Conservation (phyloP, 2,888 invertebrate genomes). For the Pristionchus maxplancki region DNA sequence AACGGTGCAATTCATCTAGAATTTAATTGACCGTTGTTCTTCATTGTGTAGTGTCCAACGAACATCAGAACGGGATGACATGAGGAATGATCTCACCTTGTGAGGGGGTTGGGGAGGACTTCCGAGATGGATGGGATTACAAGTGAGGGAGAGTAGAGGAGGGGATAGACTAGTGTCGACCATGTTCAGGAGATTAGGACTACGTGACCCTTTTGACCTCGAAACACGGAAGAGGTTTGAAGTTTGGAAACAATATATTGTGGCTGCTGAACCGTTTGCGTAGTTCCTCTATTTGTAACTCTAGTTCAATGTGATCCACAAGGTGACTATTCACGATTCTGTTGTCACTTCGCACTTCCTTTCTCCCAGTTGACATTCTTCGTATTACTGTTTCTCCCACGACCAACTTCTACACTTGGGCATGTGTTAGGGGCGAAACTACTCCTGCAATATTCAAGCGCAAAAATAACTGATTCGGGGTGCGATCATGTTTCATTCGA, state of each 20-base stretch:
- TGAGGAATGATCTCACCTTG: background rate
- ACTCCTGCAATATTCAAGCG: background rate
- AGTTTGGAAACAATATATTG: background rate
- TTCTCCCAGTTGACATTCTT: background rate
- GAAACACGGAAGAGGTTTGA: background rate
- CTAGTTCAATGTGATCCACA: too few relatives aligned
- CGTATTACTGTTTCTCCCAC: background rate
- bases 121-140: background rate
- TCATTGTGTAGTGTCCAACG: background rate
- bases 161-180: background rate
- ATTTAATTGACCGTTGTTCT: too few relatives aligned
- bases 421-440: background rate
- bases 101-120: background rate
- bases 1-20: too few relatives aligned
- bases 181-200: background rate
- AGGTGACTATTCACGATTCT: background rate
- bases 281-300: too few relatives aligned
- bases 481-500: background rate
- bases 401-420: too few relatives aligned
- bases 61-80: too few relatives aligned
- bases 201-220: background rate
- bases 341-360: background rate
- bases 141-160: background rate
- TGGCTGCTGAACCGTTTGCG: background rate
- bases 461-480: background rate